Evolutionary conservation across 2,797 vertebrate genomes (phyloP).

Genomic region (Bucorvus abyssinicus): DNA sequence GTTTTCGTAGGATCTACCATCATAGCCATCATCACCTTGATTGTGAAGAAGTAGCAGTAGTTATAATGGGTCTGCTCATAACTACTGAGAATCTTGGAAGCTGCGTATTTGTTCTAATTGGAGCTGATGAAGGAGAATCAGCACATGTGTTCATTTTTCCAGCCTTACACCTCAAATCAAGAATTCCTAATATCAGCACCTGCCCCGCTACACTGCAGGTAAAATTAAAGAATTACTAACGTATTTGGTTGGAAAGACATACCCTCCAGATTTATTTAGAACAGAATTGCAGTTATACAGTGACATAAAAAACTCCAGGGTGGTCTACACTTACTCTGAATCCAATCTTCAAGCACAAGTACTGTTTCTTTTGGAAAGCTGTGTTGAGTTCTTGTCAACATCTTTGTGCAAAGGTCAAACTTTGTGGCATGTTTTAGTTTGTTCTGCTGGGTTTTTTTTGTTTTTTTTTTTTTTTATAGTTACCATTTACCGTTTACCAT

Average conservation of each 20-base stretch:
- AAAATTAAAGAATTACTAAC: background rate
- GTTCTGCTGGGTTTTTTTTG: no score
- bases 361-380: background rate
- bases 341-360: background rate
- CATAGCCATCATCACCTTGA: background rate
- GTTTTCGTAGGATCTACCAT: background rate
- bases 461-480: accelerated
- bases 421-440: background rate
- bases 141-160: background rate
- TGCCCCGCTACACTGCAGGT: background rate
- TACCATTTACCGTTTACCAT: background rate
- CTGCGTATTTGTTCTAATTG: background rate
- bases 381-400: background rate
- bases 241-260: background rate
- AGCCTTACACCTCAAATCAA: background rate
- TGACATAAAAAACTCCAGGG: background rate
- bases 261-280: background rate
- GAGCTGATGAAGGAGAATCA: background rate
- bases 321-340: background rate
- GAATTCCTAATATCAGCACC: background rate
- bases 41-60: background rate
- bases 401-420: background rate
- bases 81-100: background rate
- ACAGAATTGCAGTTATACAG: background rate
- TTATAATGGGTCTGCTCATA: background rate